phyloP scores from a whole-genome alignment of 2,888 invertebrate genomes.

The Torymus aiolomorphi region DNA sequence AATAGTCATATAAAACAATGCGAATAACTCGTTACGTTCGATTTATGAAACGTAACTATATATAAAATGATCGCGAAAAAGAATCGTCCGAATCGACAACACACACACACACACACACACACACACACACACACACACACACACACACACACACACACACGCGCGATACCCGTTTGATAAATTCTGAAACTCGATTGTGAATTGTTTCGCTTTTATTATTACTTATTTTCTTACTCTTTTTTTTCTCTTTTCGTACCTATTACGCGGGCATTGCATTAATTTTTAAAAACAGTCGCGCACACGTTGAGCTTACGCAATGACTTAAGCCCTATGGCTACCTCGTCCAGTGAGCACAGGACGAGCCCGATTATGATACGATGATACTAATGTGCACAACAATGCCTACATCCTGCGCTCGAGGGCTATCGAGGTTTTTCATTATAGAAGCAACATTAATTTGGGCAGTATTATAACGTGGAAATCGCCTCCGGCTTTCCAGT shows the following conservation, averaged over 20 bases:
- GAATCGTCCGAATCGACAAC: constrained; percentile 22
- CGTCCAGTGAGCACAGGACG: not conserved
- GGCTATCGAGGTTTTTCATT: constrained; percentile 70
- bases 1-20: constrained; percentile 45
- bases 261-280: no score
- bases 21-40: constrained; percentile 53
- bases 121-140: constrained; percentile 36
- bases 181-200: constrained; percentile 49
- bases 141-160: constrained; percentile 34
- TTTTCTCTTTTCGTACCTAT: not conserved
- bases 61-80: constrained; percentile 18
- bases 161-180: not conserved
- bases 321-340: not conserved
- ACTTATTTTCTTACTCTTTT: constrained; percentile 1
- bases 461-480: constrained; percentile 68
- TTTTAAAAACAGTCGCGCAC: no score
- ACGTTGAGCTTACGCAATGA: constrained; percentile 37
- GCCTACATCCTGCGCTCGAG: constrained; percentile 58
- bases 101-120: constrained; percentile 38
- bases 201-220: constrained; percentile 27
- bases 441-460: constrained; percentile 65
- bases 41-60: constrained; percentile 41
- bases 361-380: constrained; percentile 1
- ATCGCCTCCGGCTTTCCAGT: constrained; percentile 70
- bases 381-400: constrained; percentile 2